These are phyloP conservation scores for Neomonachus schauinslandi DNA, from an alignment of 2,113 vertebrate species.

Conservation along the genomic window DNA sequence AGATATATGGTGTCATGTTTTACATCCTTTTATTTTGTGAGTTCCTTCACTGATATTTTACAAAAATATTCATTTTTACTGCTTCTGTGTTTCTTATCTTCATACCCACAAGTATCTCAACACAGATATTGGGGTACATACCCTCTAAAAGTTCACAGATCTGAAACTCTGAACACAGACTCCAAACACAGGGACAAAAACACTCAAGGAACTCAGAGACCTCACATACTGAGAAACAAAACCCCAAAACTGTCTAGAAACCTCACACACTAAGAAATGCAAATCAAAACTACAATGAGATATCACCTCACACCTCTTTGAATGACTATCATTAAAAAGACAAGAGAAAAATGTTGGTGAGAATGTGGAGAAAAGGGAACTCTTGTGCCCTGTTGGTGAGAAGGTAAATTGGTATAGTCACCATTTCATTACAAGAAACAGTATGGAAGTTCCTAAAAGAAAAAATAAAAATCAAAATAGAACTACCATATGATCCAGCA, in stretches of 20 bases:
- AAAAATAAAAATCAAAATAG: not conserved
- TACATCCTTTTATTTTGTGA: too few species aligned
- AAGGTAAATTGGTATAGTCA: not conserved
- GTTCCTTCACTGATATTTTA: too few species aligned
- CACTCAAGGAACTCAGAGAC: not conserved
- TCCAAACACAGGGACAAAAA: not conserved
- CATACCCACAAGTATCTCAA: not conserved
- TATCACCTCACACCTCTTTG: not conserved
- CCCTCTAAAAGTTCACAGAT: not conserved
- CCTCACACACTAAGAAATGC: not conserved
- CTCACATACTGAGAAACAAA: not conserved
- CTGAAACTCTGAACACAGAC: not conserved
- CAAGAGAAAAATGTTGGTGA: not conserved
- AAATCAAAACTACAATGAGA: not conserved
- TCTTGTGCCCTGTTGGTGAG: not conserved
- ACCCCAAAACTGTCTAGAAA: not conserved
- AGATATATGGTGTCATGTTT: too few species aligned
- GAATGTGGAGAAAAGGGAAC: not conserved
- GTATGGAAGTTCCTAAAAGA: not conserved
- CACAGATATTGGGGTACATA: not conserved
- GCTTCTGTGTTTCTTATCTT: too few species aligned
- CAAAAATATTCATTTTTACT: too few species aligned
- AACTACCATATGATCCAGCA: not conserved
- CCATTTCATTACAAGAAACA: not conserved
- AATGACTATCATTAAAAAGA: not conserved